phyloP scores from a whole-genome alignment of 2,113 vertebrate species.

The Toxostoma redivivum region DNA sequence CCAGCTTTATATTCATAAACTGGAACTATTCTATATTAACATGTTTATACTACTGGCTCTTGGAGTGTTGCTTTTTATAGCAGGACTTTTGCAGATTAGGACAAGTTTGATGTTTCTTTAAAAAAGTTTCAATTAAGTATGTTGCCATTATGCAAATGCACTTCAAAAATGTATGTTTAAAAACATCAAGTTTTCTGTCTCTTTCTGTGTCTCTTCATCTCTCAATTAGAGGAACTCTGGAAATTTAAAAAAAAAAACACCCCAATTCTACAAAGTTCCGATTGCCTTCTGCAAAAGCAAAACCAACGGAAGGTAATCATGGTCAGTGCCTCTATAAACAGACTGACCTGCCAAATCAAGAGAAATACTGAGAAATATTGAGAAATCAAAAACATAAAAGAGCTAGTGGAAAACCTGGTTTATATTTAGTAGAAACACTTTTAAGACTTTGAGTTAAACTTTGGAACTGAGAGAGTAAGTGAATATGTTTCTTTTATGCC shows the following conservation, averaged over 20 bases:
- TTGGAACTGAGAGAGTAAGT: not conserved
- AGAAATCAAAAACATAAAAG: constrained; percentile 25
- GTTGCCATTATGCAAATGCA: not conserved
- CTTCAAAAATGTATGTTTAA: not conserved
- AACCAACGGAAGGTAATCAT: not conserved
- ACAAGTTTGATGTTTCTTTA: not conserved
- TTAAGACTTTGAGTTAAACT: constrained; percentile 9
- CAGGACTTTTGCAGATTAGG: not conserved
- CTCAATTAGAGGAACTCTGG: not conserved
- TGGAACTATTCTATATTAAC: not conserved
- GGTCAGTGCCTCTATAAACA: not conserved
- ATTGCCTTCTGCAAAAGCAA: not conserved
- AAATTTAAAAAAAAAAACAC: not conserved
- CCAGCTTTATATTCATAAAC: not conserved
- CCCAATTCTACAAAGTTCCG: not conserved
- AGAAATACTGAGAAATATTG: constrained; percentile 32
- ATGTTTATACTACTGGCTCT: not conserved
- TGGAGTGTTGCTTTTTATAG: not conserved
- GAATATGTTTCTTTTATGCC: not conserved
- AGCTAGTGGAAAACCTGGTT: constrained; percentile 10
- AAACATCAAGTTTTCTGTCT: not conserved
- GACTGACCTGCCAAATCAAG: constrained; percentile 12
- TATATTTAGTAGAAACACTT: constrained; percentile 25
- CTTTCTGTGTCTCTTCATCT: not conserved
- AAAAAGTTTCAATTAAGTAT: not conserved